phyloP scores from a whole-genome alignment of 2,113 vertebrate species.

The Megaceryle torquata region DNA sequence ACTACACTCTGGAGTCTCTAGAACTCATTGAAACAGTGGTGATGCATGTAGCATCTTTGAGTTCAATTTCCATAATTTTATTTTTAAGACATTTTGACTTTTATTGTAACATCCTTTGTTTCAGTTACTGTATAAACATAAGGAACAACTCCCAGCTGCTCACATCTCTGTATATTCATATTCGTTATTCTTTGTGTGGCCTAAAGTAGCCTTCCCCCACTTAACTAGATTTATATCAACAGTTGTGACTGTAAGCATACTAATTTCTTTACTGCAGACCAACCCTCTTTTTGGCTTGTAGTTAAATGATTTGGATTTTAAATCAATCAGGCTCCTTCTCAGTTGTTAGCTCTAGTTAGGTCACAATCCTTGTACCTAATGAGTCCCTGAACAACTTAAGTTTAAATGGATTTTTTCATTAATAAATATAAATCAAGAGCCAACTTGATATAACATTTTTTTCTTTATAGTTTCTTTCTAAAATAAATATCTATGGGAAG shows the following conservation, averaged over 20 bases:
- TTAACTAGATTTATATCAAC: neutral
- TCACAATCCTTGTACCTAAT: neutral
- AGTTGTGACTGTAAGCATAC: neutral
- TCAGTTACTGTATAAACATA: neutral
- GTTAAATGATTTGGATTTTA: neutral
- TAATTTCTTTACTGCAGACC: neutral
- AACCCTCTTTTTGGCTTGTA: neutral
- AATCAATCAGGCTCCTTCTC: neutral
- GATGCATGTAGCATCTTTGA: neutral
- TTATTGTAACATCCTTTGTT: neutral
- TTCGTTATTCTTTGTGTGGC: neutral
- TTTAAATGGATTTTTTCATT: neutral
- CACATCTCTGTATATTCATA: neutral
- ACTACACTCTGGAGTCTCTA: neutral
- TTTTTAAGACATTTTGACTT: neutral
- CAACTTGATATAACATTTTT: neutral
- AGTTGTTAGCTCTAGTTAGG: neutral
- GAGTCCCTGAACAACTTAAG: neutral
- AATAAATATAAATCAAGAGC: neutral
- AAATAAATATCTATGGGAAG: neutral
- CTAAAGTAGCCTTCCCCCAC: neutral
- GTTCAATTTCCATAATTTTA: neutral
- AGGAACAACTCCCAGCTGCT: neutral
- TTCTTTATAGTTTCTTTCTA: neutral
- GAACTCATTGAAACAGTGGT: neutral